Conservation (phyloP, 2,797 vertebrate species). For the Crax fasciolata region DNA sequence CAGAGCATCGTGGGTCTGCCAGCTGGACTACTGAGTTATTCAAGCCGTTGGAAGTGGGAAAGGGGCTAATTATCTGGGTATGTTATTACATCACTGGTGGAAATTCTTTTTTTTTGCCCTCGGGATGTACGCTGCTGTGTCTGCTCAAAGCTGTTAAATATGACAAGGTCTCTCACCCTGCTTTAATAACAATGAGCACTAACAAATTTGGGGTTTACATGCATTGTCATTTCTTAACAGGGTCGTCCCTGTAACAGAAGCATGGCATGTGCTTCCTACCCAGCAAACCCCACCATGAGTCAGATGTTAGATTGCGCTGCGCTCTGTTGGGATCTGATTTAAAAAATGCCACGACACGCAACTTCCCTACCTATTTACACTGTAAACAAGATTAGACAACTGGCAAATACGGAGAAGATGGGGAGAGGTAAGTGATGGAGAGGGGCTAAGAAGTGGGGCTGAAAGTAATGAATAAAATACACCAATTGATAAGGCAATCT, state of each 20-base stretch:
- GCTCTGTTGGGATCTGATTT: background rate
- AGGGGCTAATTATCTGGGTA: constrained; percentile 72
- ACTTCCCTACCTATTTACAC: constrained; percentile 11
- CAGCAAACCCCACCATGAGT: constrained; percentile 33
- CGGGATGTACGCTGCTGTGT: constrained; percentile 61
- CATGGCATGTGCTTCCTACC: constrained; percentile 10
- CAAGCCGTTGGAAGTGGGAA: constrained; percentile 20
- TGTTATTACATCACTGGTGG: constrained; percentile 77
- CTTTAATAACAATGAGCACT: constrained; percentile 74
- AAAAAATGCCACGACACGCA: background rate
- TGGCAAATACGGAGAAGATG: background rate
- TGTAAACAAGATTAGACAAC: background rate
- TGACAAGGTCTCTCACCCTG: constrained; percentile 75
- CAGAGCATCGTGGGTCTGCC: constrained; percentile 4
- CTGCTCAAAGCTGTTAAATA: constrained; percentile 73
- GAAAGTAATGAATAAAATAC: background rate
- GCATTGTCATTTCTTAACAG: constrained; percentile 68
- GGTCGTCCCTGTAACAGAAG: constrained; percentile 40
- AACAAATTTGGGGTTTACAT: constrained; percentile 62
- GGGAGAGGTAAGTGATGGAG: background rate
- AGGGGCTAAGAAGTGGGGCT: background rate
- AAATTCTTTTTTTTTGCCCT: constrained; percentile 78
- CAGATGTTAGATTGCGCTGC: background rate
- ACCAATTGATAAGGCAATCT: background rate
- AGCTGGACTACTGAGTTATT: constrained; percentile 52